These are phyloP conservation scores for Zosterops hypoxanthus DNA, from an alignment of 2,113 vertebrate species.

Conservation along the genomic window DNA sequence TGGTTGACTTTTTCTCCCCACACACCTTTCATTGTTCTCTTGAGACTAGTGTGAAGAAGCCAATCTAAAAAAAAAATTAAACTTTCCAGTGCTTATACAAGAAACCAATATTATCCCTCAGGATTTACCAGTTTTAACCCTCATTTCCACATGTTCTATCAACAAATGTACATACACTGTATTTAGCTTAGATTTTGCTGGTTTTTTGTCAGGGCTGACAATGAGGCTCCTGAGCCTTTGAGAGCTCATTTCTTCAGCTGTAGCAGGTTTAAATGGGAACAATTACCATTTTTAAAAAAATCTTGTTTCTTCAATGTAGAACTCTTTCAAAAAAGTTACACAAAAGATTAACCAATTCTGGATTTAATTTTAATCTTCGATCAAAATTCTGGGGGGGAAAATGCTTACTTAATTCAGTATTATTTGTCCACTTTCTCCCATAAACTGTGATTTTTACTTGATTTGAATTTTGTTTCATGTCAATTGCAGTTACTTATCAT, in stretches of 20 bases:
- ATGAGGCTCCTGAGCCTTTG: not conserved
- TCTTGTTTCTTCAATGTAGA: not conserved
- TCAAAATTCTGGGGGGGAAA: not conserved
- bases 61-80: not conserved
- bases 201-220: slow-evolving; percentile 5
- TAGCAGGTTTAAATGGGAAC: not conserved
- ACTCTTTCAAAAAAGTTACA: not conserved
- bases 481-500: not conserved
- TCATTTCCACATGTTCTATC: not conserved
- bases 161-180: not conserved
- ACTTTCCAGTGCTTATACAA: not conserved
- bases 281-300: not conserved
- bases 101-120: not conserved
- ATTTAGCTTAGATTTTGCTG: not conserved
- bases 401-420: not conserved
- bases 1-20: not conserved
- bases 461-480: not conserved
- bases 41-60: not conserved
- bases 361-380: not conserved
- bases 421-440: not conserved
- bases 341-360: not conserved
- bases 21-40: not conserved
- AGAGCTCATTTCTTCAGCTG: not conserved
- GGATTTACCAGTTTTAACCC: slow-evolving; percentile 3
- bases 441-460: not conserved